A percentile compares a stretch with the other conserved stretches of the same genome.
These are phyloP conservation scores for Plutomurus gul DNA, from an alignment of 1,140 invertebrate genomes.

Conservation along the genomic window DNA sequence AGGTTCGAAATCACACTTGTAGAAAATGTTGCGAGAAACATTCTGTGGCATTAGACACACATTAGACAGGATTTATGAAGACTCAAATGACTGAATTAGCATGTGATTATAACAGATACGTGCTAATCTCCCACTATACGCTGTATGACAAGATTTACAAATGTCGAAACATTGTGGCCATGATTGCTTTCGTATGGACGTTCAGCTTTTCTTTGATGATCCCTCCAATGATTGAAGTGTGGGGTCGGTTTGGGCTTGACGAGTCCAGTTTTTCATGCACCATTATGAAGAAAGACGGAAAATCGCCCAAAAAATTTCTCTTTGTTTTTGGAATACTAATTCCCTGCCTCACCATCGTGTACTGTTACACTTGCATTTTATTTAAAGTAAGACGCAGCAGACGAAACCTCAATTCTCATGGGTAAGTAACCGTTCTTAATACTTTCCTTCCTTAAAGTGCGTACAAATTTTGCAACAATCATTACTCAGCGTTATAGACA, in stretches of 20 bases:
- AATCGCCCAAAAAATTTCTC: conserved; percentile 81
- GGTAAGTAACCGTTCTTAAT: conserved; percentile 58
- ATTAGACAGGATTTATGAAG: not conserved
- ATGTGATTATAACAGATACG: conserved; percentile 68
- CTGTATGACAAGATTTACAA: conserved; percentile 77
- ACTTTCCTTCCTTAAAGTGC: not conserved
- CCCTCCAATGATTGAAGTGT: conserved; percentile 76
- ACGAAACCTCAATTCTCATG: conserved; percentile 69
- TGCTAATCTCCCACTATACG: conserved; percentile 76
- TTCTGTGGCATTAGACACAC: too few species aligned
- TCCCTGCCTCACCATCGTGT: conserved; percentile 78
- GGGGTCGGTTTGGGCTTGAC: conserved; percentile 80
- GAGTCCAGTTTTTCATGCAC: conserved; percentile 79
- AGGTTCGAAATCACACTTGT: conserved; percentile 66
- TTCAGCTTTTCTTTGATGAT: conserved; percentile 69
- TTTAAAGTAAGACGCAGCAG: conserved; percentile 74
- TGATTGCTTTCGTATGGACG: conserved; percentile 77
- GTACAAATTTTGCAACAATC: not conserved
- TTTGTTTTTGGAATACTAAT: conserved; percentile 81
- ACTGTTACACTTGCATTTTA: conserved; percentile 84
- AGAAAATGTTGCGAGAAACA: too few species aligned
- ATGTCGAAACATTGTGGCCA: conserved; percentile 68
- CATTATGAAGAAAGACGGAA: conserved; percentile 69
- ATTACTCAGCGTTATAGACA: too few species aligned
- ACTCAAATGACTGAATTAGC: too few species aligned